Evolutionary conservation across 2,113 vertebrate species (phyloP), one percentile per base, ranked within the genome.

Genomic region (Burhinus oedicnemus): DNA sequence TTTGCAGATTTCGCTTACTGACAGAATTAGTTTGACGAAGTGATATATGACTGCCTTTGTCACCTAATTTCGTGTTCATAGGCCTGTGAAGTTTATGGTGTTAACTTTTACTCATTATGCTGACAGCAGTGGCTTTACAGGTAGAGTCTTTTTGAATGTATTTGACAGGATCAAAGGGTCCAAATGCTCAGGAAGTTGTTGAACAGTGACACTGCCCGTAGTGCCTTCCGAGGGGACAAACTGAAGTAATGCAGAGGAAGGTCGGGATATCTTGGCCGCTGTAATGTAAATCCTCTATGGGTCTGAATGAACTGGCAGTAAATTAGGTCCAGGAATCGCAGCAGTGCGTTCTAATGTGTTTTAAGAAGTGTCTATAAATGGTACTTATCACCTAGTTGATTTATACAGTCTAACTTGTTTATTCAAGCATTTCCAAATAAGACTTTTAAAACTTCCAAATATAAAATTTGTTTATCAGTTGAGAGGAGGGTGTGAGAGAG

Each of bases 151-250:
- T 80, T 47, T 42, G 74, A 49, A 79, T 20, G 68, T 52, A 8
- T 83, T 75, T 86, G 81, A 7, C 40, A 51, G 65, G 44, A 89
- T 79, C 90, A 83, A 91, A 94, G 94, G 55, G 51, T 88, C 85
- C 94, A 92, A 32, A 79, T 79, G 85, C 94, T 97, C 83, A 78
- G 93, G 92, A 81, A 85, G 80, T 7, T 93, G 92, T 95, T 86
- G 91, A 54, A 25, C 42, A 38, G 55, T 30, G 62, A 42, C 1
- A 5, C 57, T 91, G 51, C 52, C 87, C 17, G 0, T 8, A 4
- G 76, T 76, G 87, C 72, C 84, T 79, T 82, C 87, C 1, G 20
- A 84, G 76, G 82, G 89, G 42, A 29, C 42, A 65, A 62, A 54
- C 29, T 54, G 74, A 89, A 60, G 69, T 55, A 36, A 11, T 4